Evolutionary conservation across 2,113 vertebrate genomes (phyloP).

Genomic region (Apaloderma vittatum): DNA sequence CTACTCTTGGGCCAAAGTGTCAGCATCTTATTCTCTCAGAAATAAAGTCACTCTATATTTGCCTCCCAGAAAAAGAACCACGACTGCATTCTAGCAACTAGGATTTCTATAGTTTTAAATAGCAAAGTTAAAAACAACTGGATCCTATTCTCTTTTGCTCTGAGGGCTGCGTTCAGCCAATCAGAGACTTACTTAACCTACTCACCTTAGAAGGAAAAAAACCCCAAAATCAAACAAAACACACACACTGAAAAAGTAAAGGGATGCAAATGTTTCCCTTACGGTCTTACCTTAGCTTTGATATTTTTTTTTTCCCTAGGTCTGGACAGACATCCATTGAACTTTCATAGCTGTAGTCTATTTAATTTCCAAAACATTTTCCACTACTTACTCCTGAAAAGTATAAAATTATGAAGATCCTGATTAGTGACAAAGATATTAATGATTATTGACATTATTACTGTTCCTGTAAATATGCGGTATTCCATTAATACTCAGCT

Average conservation of each 20-base stretch:
- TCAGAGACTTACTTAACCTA: not conserved
- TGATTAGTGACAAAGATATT: not conserved
- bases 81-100: not conserved
- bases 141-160: not conserved
- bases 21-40: not conserved
- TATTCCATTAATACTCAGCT: not conserved
- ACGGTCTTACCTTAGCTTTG: not conserved
- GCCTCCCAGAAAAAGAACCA: not conserved
- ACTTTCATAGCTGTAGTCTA: not conserved
- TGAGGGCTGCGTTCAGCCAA: not conserved
- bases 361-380: not conserved
- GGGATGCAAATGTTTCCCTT: not conserved
- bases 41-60: not conserved
- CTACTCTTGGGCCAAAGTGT: not conserved
- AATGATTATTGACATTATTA: not conserved
- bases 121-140: not conserved
- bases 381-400: not conserved
- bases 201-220: not conserved
- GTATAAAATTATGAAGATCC: not conserved
- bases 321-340: not conserved
- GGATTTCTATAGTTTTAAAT: not conserved
- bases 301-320: not conserved
- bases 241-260: not conserved
- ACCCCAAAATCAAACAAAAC: not conserved
- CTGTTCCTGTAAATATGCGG: not conserved